Conservation (phyloP, 1,140 invertebrate genomes). For the Drosophila tristis region DNA sequence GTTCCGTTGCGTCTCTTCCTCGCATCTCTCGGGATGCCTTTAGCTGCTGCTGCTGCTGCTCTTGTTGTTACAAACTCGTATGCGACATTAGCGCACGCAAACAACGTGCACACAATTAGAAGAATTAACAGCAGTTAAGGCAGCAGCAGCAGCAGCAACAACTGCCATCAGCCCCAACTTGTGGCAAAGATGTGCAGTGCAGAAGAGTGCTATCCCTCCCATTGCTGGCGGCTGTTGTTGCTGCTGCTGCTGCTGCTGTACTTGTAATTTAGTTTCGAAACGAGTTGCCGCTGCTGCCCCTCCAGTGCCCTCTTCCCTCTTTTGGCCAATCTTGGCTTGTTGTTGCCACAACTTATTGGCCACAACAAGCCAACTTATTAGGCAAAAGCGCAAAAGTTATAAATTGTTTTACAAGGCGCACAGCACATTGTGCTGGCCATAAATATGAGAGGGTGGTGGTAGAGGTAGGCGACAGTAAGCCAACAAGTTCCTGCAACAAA, state of each 20-base stretch:
- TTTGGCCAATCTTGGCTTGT: constrained; percentile 4
- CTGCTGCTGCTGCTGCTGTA: constrained; percentile 42
- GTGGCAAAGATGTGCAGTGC: constrained; percentile 56
- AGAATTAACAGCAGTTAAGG: constrained; percentile 81
- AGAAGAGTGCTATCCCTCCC: constrained; percentile 5
- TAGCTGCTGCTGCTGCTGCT: constrained; percentile 18
- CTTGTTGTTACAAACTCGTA: constrained; percentile 62
- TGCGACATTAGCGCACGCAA: constrained; percentile 81
- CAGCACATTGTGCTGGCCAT: constrained; percentile 67
- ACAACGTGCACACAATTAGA: constrained; percentile 81
- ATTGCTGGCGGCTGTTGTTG: constrained; percentile 36
- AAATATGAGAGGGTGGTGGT: constrained; percentile 44
- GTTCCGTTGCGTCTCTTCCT: constrained; percentile 4
- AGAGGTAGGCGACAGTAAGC: constrained; percentile 54
- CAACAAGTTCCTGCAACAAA: constrained; percentile 46
- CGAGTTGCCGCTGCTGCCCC: constrained; percentile 52
- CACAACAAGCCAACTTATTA: constrained; percentile 82
- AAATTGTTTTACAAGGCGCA: constrained; percentile 80
- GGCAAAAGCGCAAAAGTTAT: constrained; percentile 81
- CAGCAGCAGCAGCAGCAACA: constrained; percentile 45
- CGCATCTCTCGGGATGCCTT: constrained; percentile 19
- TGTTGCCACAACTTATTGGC: constrained; percentile 76
- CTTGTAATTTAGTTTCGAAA: constrained; percentile 72
- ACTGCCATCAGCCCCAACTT: constrained; percentile 30
- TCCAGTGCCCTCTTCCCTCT: too few relatives aligned